Evolutionary conservation across 2,797 vertebrate genomes (phyloP), one percentile per base, ranked within the genome.

Genomic region (Notolabrus celidotus): DNA sequence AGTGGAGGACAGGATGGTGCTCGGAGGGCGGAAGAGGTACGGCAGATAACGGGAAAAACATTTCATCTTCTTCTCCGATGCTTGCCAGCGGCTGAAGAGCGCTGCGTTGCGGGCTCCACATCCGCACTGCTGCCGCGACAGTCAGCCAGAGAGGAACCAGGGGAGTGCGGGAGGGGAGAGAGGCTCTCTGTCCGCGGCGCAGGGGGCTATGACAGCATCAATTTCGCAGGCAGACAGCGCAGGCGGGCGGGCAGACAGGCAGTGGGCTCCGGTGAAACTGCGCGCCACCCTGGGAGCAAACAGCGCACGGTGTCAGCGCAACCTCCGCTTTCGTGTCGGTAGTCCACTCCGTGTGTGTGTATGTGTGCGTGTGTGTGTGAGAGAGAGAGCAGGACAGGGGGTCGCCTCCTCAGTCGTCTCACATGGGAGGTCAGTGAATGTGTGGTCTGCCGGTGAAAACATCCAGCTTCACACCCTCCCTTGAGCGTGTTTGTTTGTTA

Each of bases 1-100:
- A 94, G 95, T 96, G 94, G 95, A 96, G 73, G 97, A 96, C 73
- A 97, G 96, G 90, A 97, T 95, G 86, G 96, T 97, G 91, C 95
- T 96, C 70, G 96, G 96, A 93, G 97, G 95, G 89, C 97, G 94
- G 94, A 98, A 96, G 89, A 97, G 93, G 93, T 97, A 97, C 87
- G 97, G 97, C 86, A 98, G 96, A 84, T 96, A 98, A 82, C 97
- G 97, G 87, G 95, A 98, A 93, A 97, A 97, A 93, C 97, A 98
- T 96, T 98, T 97, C 97, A 98, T 99, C 95, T 96, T 97, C 93
- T 93, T 83, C 90, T 92, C 84, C 88, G 80, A 65, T 90, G 86
- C 86, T 87, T 76, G 80, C 82, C 80, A 79, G 78, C 82, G 80
- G 86, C 47, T 87, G 83, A 76, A 86, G 80, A 89, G 84, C 86